These are phyloP conservation scores for Protodeltote pygarga DNA, from an alignment of 2,888 invertebrate genomes.

Conservation along the genomic window DNA sequence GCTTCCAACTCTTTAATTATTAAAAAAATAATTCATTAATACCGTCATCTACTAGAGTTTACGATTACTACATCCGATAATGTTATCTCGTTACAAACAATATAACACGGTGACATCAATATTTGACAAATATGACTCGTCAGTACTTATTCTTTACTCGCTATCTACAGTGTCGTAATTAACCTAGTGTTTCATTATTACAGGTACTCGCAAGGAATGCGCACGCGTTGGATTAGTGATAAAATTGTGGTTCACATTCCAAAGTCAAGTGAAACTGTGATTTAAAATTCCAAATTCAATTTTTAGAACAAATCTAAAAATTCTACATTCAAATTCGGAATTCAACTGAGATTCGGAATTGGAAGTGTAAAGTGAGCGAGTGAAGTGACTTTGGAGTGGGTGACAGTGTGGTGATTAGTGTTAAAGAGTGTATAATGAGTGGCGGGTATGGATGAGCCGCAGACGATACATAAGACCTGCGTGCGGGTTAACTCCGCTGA, in stretches of 20 bases:
- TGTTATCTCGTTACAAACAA: conserved; percentile 35
- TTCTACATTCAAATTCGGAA: background rate
- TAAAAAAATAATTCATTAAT: background rate
- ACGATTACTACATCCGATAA: conserved; percentile 43
- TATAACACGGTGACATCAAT: conserved; percentile 56
- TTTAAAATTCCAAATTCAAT: conserved; percentile 5
- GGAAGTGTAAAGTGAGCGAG: conserved; percentile 12
- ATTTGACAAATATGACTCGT: conserved; percentile 51
- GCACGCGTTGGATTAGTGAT: conserved; percentile 22
- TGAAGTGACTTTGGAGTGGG: conserved; percentile 16
- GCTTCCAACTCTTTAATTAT: conserved; percentile 5
- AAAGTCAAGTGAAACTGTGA: conserved; percentile 8
- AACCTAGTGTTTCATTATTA: conserved; percentile 39
- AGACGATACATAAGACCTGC: conserved; percentile 79
- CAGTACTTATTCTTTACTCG: too few species aligned
- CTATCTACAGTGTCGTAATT: conserved; percentile 34
- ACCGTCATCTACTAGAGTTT: too few species aligned
- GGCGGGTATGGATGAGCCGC: conserved; percentile 79
- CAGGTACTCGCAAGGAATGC: conserved; percentile 36
- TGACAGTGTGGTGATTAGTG: conserved; percentile 40
- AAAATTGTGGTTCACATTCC: conserved; percentile 5
- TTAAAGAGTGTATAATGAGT: conserved; percentile 72
- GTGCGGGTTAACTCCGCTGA: conserved; percentile 81
- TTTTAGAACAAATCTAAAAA: background rate
- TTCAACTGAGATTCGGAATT: conserved; percentile 18